phyloP scores from a whole-genome alignment of 2,113 vertebrate species.

The Malurus cyaneus region DNA sequence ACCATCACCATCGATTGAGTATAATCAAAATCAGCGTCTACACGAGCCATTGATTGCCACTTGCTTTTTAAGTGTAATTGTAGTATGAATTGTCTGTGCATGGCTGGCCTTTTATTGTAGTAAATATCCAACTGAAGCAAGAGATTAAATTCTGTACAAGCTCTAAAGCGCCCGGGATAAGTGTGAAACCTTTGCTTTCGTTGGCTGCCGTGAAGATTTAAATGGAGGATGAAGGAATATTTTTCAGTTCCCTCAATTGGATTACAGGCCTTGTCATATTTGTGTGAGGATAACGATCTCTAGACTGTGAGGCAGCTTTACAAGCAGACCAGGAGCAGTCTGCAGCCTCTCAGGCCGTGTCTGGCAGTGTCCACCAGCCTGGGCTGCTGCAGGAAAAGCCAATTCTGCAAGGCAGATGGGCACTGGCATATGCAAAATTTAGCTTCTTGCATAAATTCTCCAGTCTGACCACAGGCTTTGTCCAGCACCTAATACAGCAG shows the following conservation, averaged over 20 bases:
- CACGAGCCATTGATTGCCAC: slow-evolving; percentile 64
- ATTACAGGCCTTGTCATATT: background rate
- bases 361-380: background rate
- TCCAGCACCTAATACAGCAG: background rate
- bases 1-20: slow-evolving; percentile 68
- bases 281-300: background rate
- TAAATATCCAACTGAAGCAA: slow-evolving; percentile 26
- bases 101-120: slow-evolving; percentile 43
- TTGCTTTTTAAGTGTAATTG: slow-evolving; percentile 55
- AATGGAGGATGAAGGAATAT: background rate
- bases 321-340: background rate
- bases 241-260: background rate
- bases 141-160: slow-evolving; percentile 46
- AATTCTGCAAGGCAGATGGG: background rate
- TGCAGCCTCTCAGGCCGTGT: background rate
- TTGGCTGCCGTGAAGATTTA: background rate
- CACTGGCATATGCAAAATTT: background rate
- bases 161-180: background rate
- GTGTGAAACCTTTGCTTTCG: background rate
- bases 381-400: background rate
- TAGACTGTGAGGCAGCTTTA: background rate
- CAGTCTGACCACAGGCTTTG: background rate
- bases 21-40: slow-evolving; percentile 54
- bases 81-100: slow-evolving; percentile 51
- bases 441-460: background rate